Evolutionary conservation across 2,888 invertebrate species (phyloP), one percentile per base, ranked within the genome.

Genomic region (Coleophora flavipennella): DNA sequence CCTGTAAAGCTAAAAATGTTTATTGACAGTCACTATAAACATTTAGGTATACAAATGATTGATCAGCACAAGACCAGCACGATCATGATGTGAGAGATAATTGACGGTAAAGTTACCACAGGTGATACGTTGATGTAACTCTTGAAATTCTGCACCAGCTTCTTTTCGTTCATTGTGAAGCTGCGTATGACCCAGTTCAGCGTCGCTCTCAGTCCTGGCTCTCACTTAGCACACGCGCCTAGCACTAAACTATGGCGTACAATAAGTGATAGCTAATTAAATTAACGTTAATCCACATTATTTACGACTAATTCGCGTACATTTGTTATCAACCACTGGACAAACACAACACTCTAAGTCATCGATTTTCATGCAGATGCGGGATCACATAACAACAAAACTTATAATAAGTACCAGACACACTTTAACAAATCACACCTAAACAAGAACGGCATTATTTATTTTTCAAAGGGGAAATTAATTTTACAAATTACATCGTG

Each of bases 111-210:
- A 48, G 43, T 71, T 62, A 83, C 83, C 73, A 70, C 58, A 41
- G 76, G 65, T 45, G 77, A 68, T 51, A 76, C 77, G 57, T 79
- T 79, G 58, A 87, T 78, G 70, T 87, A 87, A 62, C 87, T 87
- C 67, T 79, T 87, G 66, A 87, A 87, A 66, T 85, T 86, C 53
- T 83, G 79, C 43, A 77, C 77, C 48, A 84, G 57, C 64, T 81
- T 84, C 69, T 81, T 84, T 55, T 86, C 86, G 66, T 84, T 84
- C 86, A 87, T 86, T 74, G 69, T 85, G 65, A 59, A 62, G 11
- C 57, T 55, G 62, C 57, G 60, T 62, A 46, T 74, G 74, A 72
- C 72, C 72, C 70, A 76, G 65, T 77, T 75, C 58, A 49, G 8
- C 12, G 43, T 48, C 49, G 53, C 56, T 53, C 51, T 44, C 48